Percentiles rank a stretch among this genome's conserved stretches.
Evolutionary conservation across 2,113 vertebrate genomes (phyloP).

Genomic region (Gopherus evgoodei): DNA sequence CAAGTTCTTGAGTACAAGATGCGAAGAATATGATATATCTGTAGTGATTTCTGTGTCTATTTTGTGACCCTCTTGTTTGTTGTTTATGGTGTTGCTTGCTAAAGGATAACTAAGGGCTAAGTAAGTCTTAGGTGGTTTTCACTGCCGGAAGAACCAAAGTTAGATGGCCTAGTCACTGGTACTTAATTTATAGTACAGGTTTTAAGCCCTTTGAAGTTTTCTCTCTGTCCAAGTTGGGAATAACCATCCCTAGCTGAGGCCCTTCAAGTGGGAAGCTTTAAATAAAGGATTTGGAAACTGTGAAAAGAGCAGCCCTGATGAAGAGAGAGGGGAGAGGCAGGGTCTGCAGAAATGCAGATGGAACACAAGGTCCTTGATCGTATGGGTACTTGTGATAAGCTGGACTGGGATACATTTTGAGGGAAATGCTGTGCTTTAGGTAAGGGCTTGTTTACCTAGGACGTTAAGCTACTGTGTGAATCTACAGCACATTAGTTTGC

Average conservation of each 20-base stretch:
- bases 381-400: neutral
- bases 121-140: neutral
- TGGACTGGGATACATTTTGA: neutral
- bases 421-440: neutral
- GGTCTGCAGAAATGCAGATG: neutral
- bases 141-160: neutral
- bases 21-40: neutral
- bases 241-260: neutral
- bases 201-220: neutral
- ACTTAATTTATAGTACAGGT: neutral
- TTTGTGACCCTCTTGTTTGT: neutral
- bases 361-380: neutral
- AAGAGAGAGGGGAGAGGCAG: too few relatives aligned
- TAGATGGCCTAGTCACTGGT: neutral
- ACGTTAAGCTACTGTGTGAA: neutral
- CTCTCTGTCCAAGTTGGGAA: neutral
- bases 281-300: neutral
- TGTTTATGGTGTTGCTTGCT: neutral
- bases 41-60: neutral
- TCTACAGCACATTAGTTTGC: neutral
- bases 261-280: neutral
- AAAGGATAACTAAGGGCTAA: neutral
- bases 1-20: slow-evolving; percentile 1
- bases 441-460: neutral
- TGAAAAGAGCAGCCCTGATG: neutral